phyloP scores from a whole-genome alignment of 2,113 vertebrate species.

The Saguinus midas region DNA sequence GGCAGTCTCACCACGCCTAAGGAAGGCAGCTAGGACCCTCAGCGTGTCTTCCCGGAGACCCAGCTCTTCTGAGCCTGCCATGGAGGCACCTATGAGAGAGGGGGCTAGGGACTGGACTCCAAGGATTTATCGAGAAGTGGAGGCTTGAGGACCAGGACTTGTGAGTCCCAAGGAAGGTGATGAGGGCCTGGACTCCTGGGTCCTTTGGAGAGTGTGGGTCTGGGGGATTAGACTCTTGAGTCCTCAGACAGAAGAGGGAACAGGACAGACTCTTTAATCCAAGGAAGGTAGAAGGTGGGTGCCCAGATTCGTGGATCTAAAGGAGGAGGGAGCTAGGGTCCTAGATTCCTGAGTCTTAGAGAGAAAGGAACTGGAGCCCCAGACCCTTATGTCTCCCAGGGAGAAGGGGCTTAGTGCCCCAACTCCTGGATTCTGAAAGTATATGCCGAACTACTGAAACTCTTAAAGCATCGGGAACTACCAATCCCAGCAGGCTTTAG shows the following conservation, averaged over 20 bases:
- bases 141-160: not conserved
- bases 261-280: not conserved
- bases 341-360: not conserved
- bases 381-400: not conserved
- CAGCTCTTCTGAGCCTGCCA: conserved; percentile 68
- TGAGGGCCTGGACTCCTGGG: not conserved
- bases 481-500: conserved; percentile 45
- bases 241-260: not conserved
- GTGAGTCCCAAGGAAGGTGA: not conserved
- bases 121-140: not conserved
- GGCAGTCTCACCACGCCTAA: conserved; percentile 64
- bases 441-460: not conserved
- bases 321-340: not conserved
- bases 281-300: not conserved
- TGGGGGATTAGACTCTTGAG: not conserved
- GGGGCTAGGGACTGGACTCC: not conserved
- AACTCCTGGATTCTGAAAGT: not conserved
- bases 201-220: not conserved
- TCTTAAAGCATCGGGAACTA: conserved; percentile 34
- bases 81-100: conserved; percentile 58
- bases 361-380: not conserved
- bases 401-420: not conserved
- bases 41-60: conserved; percentile 74
- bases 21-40: conserved; percentile 79
- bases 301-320: not conserved